phyloP scores from a whole-genome alignment of 2,113 vertebrate genomes.

The Ammodytes marinus region DNA sequence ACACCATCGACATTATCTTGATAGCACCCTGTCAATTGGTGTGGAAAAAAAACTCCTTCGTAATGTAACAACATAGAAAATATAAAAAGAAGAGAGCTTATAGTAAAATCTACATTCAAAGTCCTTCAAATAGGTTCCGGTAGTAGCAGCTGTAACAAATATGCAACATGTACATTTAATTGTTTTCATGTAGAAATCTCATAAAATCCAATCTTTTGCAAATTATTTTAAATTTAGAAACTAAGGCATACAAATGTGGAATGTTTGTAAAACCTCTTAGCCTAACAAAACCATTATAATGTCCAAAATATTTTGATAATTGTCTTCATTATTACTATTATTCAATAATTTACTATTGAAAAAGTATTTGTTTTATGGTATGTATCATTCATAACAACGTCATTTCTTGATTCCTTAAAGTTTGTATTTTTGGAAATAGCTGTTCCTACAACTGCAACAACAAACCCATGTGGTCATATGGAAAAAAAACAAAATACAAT shows the following conservation, averaged over 20 bases:
- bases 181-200: not conserved
- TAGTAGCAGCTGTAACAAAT: constrained; percentile 16
- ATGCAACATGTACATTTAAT: not conserved
- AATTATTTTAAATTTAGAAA: not conserved
- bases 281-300: not conserved
- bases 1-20: not conserved
- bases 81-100: not conserved
- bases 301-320: not conserved
- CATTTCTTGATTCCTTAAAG: not conserved
- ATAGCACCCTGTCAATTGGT: not conserved
- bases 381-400: not conserved
- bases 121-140: constrained; percentile 9
- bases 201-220: not conserved
- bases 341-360: not conserved
- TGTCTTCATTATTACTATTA: not conserved
- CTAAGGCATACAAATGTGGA: not conserved
- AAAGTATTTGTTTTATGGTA: not conserved
- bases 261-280: not conserved
- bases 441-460: not conserved
- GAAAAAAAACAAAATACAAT: not conserved
- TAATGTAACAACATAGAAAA: not conserved
- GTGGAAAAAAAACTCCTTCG: not conserved
- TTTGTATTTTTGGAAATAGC: not conserved
- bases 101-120: constrained; percentile 42
- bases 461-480: not conserved